Evolutionary conservation across 2,113 vertebrate species (phyloP).

Genomic region (Leucoraja erinaceus): DNA sequence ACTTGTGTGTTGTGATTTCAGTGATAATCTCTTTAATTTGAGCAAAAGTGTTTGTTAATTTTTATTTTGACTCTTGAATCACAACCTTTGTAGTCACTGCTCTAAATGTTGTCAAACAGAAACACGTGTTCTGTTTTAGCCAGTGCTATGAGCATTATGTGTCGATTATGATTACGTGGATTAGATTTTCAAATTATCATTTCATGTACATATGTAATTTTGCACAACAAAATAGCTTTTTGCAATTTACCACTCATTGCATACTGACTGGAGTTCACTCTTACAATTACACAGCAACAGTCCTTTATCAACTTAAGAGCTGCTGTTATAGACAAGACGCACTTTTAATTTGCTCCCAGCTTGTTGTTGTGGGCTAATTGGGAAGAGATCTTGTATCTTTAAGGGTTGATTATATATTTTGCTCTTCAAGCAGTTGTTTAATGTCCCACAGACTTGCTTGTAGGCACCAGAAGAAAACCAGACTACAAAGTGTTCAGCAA

Average conservation of each 20-base stretch:
- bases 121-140: background rate
- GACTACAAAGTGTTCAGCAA: background rate
- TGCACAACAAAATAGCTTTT: background rate
- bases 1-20: constrained; percentile 26
- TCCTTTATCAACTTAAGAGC: background rate
- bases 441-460: background rate
- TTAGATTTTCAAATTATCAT: background rate
- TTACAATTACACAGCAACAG: background rate
- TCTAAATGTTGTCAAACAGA: background rate
- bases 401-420: background rate
- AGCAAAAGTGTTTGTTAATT: background rate
- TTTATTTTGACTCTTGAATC: background rate
- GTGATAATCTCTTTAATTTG: background rate
- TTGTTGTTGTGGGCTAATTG: background rate
- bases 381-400: background rate
- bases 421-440: background rate
- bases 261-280: background rate
- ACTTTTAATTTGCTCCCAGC: constrained; percentile 6
- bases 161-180: background rate
- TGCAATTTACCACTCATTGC: background rate
- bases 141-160: background rate
- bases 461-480: background rate
- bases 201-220: background rate
- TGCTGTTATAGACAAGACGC: background rate
- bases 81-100: background rate